Base-by-base conservation (phyloP, 2,113 vertebrate species). In the Scortum barcoo region DNA sequence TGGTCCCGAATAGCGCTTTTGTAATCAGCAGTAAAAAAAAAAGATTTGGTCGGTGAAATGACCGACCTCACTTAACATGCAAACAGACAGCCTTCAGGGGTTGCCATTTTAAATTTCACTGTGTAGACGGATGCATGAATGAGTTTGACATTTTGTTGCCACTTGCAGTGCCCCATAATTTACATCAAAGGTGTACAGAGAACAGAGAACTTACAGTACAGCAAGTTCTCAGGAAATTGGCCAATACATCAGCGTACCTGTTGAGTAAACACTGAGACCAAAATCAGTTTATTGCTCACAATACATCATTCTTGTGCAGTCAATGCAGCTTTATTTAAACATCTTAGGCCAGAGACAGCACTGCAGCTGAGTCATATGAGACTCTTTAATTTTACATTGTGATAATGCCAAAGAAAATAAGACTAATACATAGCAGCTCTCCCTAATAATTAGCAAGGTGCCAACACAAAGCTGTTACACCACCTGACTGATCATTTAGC, bases 61-160 rank as follows among this genome's bases (percentile, higher is more conserved):
- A 19, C 50, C 50, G 36, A 78, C 26, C 57, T 69, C 54, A n/a
- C 4, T 48, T 13, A 24, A 3, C 16, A 33, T 36, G 38, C 19
- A 3, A 80, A 28, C 7, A 38, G 26, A 65, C 40, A 50, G 30
- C 36, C 38, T 26, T 56, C 17, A 4, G 22, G 36, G 16, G 48
- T n/a, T 84, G 69, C 40, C 17, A 53, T 53, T 79, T 78, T 72
- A 22, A 72, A 68, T 72, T 84, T 83, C 22, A 46, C 19, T 80
- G 51, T 80, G 51, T 44, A 2, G 28, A 1, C 24, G 10, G 44
- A 26, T 54, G 17, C 16, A 65, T 79, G 69, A 63, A 76, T 56
- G 1, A 12, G 44, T 74, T 24, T 76, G 46, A 79, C 33, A 76
- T 65, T 83, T 83, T 17, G 24, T 19, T 33, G 38, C 28, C 33